A percentile compares a stretch with the other conserved stretches of the same genome.
Evolutionary conservation across 2,113 vertebrate genomes (phyloP).

Genomic region (Polypterus senegalus): DNA sequence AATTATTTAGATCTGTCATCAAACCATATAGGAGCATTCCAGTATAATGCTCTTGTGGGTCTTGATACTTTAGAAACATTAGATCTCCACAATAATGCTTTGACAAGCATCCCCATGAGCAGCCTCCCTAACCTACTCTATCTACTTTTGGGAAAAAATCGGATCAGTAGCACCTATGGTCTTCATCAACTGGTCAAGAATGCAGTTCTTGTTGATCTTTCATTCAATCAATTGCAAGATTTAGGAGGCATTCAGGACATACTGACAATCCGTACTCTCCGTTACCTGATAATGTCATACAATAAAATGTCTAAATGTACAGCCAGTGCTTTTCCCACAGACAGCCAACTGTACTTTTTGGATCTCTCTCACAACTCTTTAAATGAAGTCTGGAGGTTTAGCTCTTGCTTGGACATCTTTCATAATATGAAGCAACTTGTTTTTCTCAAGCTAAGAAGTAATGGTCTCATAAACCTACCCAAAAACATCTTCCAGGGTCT

Average conservation of each 20-base stretch:
- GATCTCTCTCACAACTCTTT: slow-evolving; percentile 23
- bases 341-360: slow-evolving; percentile 1
- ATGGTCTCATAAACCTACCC: slow-evolving; percentile 11
- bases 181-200: slow-evolving; percentile 6
- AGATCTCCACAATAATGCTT: slow-evolving; percentile 21
- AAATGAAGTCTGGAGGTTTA: slow-evolving; percentile 5
- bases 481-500: slow-evolving; percentile 11
- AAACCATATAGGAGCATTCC: slow-evolving; percentile 24
- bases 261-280: not conserved
- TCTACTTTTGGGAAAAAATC: slow-evolving; percentile 18
- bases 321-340: not conserved
- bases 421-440: slow-evolving; percentile 9
- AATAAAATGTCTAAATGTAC: slow-evolving; percentile 16
- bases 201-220: slow-evolving; percentile 18
- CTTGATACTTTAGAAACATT: slow-evolving; percentile 13
- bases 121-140: slow-evolving; percentile 7
- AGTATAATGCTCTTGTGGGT: slow-evolving; percentile 9
- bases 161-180: slow-evolving; percentile 13
- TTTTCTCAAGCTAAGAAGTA: slow-evolving; percentile 15
- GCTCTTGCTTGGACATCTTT: slow-evolving; percentile 16
- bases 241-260: slow-evolving; percentile 10
- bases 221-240: slow-evolving; percentile 19
- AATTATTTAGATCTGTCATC: slow-evolving; percentile 13
- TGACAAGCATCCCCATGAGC: slow-evolving; percentile 3
- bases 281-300: slow-evolving; percentile 11